phyloP scores from a whole-genome alignment of 2,113 vertebrate genomes.

The Eidolon helvum region DNA sequence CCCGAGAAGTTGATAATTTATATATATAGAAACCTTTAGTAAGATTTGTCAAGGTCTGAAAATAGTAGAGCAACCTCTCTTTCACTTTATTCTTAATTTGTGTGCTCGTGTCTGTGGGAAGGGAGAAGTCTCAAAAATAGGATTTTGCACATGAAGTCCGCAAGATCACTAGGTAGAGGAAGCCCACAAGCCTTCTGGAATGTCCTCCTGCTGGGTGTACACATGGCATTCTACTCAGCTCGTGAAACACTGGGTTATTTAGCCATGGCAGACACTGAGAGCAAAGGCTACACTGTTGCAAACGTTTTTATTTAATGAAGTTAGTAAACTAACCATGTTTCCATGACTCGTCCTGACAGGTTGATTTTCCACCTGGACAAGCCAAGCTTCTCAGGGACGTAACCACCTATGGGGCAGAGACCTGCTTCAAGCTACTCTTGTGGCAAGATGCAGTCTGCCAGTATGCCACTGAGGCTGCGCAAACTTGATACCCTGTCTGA shows the following conservation, averaged over 20 bases:
- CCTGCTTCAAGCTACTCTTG: slow-evolving; percentile 55
- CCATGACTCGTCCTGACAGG: slow-evolving; percentile 83
- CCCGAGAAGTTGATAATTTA: background rate
- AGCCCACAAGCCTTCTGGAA: slow-evolving; percentile 88
- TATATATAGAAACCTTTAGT: background rate
- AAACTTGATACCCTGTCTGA: slow-evolving; percentile 61
- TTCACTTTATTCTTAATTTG: background rate
- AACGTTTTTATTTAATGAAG: slow-evolving; percentile 83
- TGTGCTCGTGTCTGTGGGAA: background rate
- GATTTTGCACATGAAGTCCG: background rate
- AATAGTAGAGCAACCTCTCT: background rate
- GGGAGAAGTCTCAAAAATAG: slow-evolving; percentile 1
- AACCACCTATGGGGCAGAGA: slow-evolving; percentile 80
- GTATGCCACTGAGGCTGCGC: slow-evolving; percentile 29
- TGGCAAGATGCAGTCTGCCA: slow-evolving; percentile 47
- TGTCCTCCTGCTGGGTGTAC: slow-evolving; percentile 91
- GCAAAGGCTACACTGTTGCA: slow-evolving; percentile 70
- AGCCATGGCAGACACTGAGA: slow-evolving; percentile 76
- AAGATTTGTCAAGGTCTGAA: slow-evolving; percentile 6
- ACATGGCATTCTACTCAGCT: slow-evolving; percentile 90
- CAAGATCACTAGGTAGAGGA: slow-evolving; percentile 85
- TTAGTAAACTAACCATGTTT: slow-evolving; percentile 83
- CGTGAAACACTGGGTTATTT: slow-evolving; percentile 85
- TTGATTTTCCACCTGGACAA: slow-evolving; percentile 82
- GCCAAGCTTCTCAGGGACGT: slow-evolving; percentile 65